These are phyloP conservation scores for Onychostruthus taczanowskii DNA, from an alignment of 2,113 vertebrate species.

Conservation along the genomic window DNA sequence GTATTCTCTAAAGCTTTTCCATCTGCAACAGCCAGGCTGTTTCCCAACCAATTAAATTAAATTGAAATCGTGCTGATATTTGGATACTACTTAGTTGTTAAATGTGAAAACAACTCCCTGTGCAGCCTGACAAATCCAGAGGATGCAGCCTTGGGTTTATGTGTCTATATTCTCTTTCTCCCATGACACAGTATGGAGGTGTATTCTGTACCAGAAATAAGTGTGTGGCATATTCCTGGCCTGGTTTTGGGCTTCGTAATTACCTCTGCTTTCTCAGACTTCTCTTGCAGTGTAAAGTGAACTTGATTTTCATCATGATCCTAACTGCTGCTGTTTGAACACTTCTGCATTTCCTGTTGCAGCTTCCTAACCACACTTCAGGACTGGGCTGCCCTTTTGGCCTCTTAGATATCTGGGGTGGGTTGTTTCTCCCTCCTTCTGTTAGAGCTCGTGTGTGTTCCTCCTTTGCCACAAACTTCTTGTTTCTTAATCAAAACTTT, in stretches of 20 bases:
- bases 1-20: background rate
- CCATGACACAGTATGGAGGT: background rate
- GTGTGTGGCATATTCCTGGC: background rate
- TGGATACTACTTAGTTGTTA: background rate
- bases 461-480: background rate
- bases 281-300: background rate
- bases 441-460: background rate
- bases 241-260: background rate
- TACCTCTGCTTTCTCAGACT: conserved; percentile 1
- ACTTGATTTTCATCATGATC: background rate
- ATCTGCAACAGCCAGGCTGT: background rate
- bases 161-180: background rate
- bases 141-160: background rate
- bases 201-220: background rate
- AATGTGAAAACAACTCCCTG: background rate
- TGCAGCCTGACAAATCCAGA: background rate
- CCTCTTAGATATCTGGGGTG: background rate
- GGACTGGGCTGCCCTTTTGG: background rate
- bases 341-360: conserved; percentile 13
- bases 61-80: background rate
- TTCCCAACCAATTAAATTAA: background rate
- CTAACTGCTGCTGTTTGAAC: background rate
- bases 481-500: background rate
- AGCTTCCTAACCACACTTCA: background rate
- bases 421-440: background rate